Evolutionary conservation across 2,797 vertebrate species (phyloP).

Genomic region (Orestias chungarensis): DNA sequence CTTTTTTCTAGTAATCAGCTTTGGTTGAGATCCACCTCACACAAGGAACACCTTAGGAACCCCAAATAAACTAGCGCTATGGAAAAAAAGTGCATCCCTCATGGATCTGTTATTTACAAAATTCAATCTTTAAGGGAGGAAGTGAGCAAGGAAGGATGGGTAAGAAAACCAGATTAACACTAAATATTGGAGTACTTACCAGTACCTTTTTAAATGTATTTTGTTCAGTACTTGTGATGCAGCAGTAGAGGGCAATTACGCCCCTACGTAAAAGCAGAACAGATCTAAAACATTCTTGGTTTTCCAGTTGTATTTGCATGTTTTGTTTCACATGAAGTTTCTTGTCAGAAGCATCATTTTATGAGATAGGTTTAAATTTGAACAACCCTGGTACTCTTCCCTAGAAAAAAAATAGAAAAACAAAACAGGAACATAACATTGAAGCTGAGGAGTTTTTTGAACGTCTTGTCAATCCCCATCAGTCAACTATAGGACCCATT

Average conservation of each 20-base stretch:
- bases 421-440: not conserved
- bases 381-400: not conserved
- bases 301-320: not conserved
- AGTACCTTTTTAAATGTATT: not conserved
- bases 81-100: not conserved
- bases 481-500: conserved; percentile 27
- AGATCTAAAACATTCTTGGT: not conserved
- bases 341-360: not conserved
- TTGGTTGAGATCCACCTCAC: not conserved
- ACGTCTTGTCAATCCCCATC: conserved; percentile 7
- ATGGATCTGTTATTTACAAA: not conserved
- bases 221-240: not conserved
- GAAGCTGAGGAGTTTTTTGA: not conserved
- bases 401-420: too few species aligned
- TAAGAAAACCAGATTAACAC: too few species aligned
- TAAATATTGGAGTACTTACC: not conserved
- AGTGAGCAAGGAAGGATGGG: not conserved
- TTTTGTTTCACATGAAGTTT: not conserved
- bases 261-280: not conserved
- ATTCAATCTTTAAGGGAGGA: not conserved
- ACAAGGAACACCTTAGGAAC: too few species aligned
- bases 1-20: too few species aligned
- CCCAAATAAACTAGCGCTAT: too few species aligned
- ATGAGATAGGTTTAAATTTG: not conserved
- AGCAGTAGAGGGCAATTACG: not conserved